Conservation (phyloP, 2,113 vertebrate genomes). For the Uropsilus gracilis region DNA sequence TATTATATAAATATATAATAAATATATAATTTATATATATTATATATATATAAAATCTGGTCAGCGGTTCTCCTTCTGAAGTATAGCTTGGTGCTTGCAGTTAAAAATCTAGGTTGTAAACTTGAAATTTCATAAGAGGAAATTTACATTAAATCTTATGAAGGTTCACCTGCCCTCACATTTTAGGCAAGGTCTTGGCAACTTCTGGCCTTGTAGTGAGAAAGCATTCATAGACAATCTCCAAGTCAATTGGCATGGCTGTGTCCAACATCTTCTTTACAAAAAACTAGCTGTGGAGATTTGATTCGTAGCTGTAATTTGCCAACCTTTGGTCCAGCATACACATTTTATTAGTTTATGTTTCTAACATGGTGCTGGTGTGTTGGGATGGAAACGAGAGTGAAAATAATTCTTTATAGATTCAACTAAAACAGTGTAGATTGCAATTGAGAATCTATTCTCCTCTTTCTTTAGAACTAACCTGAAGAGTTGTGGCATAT, state of each 20-base stretch:
- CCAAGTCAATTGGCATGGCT: background rate
- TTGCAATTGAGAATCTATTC: background rate
- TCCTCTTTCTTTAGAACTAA: background rate
- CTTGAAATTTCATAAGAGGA: background rate
- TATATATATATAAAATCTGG: background rate
- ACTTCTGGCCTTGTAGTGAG: background rate
- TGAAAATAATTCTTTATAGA: background rate
- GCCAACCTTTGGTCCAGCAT: background rate
- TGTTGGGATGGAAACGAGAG: background rate
- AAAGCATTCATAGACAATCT: background rate
- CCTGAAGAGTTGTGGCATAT: background rate
- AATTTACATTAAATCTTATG: background rate
- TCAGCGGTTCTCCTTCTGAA: background rate
- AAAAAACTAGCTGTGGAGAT: background rate
- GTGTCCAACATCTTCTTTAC: background rate
- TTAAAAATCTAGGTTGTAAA: background rate
- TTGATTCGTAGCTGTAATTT: background rate
- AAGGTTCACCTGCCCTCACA: background rate
- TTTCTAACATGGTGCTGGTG: background rate
- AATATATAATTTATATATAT: too few species aligned
- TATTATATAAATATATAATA: too few species aligned
- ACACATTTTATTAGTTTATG: background rate
- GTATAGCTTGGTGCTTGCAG: background rate
- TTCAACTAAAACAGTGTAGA: background rate
- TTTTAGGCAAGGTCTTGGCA: background rate